These are phyloP conservation scores for Passer montanus DNA, from an alignment of 2,113 vertebrate genomes.

Conservation along the genomic window DNA sequence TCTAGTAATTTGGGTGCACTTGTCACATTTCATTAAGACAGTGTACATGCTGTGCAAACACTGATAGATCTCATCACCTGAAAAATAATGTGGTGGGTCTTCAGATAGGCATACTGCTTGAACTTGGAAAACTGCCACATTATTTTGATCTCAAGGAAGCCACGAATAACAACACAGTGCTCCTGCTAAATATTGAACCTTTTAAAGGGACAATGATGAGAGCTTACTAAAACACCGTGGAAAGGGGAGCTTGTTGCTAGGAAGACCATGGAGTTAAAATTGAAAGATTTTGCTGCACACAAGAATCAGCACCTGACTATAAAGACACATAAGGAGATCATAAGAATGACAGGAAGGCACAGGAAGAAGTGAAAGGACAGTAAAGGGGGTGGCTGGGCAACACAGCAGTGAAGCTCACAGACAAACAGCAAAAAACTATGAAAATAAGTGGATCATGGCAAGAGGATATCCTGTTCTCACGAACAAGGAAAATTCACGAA, in stretches of 20 bases:
- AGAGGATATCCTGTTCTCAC: slow-evolving; percentile 9
- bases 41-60: slow-evolving; percentile 29
- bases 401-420: not conserved
- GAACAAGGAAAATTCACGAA: not conserved
- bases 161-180: not conserved
- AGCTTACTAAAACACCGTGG: slow-evolving; percentile 32
- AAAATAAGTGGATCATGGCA: not conserved
- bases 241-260: slow-evolving; percentile 2
- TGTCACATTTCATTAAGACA: slow-evolving; percentile 11
- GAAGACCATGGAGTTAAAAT: not conserved
- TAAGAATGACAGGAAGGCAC: not conserved
- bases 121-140: slow-evolving; percentile 17
- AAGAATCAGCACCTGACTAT: not conserved
- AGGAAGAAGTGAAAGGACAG: slow-evolving; percentile 18
- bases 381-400: not conserved
- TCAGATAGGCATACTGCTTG: not conserved
- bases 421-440: slow-evolving; percentile 9
- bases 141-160: slow-evolving; percentile 9
- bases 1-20: not conserved
- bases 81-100: slow-evolving; percentile 41
- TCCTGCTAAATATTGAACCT: slow-evolving; percentile 6
- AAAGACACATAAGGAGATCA: not conserved
- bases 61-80: not conserved
- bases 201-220: slow-evolving; percentile 10
- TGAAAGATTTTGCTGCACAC: not conserved